A percentile compares a stretch with the other conserved stretches of the same genome.
Evolutionary conservation across 2,888 invertebrate genomes (phyloP).

Genomic region (Dyspetes luteomarginatus): DNA sequence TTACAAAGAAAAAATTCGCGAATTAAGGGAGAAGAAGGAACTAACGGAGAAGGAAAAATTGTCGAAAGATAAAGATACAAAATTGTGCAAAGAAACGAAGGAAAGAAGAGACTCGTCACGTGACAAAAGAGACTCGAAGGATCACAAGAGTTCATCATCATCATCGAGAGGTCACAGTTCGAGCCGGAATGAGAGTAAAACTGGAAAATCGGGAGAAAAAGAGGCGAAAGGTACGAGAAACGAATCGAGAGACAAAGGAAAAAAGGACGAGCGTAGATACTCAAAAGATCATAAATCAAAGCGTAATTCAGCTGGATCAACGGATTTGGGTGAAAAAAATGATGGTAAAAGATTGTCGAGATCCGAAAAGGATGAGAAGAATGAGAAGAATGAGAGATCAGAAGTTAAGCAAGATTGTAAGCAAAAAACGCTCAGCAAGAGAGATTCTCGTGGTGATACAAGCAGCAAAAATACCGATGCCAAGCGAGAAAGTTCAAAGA

Average conservation of each 20-base stretch:
- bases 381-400: constrained; percentile 39
- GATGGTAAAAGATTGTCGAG: constrained; percentile 84
- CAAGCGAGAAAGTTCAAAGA: constrained; percentile 69
- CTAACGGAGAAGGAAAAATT: constrained; percentile 81
- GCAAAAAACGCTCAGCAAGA: constrained; percentile 45
- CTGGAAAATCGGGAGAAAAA: constrained; percentile 62
- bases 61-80: constrained; percentile 76
- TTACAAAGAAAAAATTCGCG: constrained; percentile 82
- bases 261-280: constrained; percentile 59
- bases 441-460: constrained; percentile 53
- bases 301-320: constrained; percentile 61
- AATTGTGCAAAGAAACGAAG: constrained; percentile 67
- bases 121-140: constrained; percentile 76
- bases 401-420: constrained; percentile 47
- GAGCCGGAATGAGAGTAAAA: constrained; percentile 76
- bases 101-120: constrained; percentile 77
- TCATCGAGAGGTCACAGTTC: constrained; percentile 74
- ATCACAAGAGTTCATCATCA: constrained; percentile 73
- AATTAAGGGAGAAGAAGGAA: constrained; percentile 81
- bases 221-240: constrained; percentile 66
- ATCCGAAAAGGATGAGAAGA: constrained; percentile 70
- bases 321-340: constrained; percentile 72
- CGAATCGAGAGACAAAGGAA: constrained; percentile 70
- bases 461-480: constrained; percentile 63
- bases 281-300: constrained; percentile 74